Base-by-base conservation (phyloP, 2,888 invertebrate species). In the Coecobrya sp. region DNA sequence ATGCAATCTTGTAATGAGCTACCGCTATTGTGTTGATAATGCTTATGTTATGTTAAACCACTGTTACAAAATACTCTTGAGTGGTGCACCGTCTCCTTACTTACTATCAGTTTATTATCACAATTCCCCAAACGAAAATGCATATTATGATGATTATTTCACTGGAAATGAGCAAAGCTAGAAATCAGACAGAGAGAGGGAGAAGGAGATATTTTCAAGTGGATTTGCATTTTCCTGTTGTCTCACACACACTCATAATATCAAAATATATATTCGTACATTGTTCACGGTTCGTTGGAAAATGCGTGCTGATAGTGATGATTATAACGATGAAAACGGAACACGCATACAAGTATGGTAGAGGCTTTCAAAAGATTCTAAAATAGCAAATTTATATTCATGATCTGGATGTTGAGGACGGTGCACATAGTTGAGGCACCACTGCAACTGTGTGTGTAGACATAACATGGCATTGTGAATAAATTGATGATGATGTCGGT, bases 341-440 rank as follows among this genome's bases (percentile, higher is more conserved):
- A 25, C 65, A 68, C 65, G 65, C 65, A 68, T 68, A 30, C 42
- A 42, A 42, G 22, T 82, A 16, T 42, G 19, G 19, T 62, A 42
- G 16, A 52, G 4, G 30, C 7, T 70, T 86, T 86, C 19, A 86
- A 86, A 55, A 13, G 59, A 73, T 45, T 86, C 59, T 45, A 88
- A 88, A 79, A 65, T 22, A 65, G 65, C 68, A 81, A 62, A 88
- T 88, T 88, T 88, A 88, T 81, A 88, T 88, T 88, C 88, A 88
- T 88, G 87, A 76, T 88, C 25, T 55, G 22, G 27, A 79, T 62
- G 85, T 55, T 86, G 73, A 70, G 52, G 68, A 62, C 16, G 81
- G 27, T 55, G 52, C 19, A 27, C 8, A 36, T 13, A n/a, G 49
- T 16, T 19, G 2, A 19, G 30, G 30, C 4, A 55, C n/a, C n/a